phyloP scores from a whole-genome alignment of 2,797 vertebrate species.

The Acipenser ruthenus region DNA sequence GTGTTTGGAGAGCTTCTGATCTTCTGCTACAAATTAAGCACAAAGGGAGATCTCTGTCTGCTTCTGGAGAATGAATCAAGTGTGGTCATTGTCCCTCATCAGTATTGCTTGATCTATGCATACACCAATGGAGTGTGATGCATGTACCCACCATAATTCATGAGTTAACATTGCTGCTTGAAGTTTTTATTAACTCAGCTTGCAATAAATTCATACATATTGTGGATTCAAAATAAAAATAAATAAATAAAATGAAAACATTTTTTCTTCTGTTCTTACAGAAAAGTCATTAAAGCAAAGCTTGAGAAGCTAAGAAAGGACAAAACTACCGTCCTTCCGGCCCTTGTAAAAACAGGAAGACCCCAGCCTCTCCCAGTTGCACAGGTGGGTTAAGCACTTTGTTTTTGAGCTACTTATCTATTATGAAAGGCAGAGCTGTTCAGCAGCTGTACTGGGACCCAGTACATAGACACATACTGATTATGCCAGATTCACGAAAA shows the following conservation, averaged over 20 bases:
- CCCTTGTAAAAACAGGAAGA: not conserved
- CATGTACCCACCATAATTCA: too few species aligned
- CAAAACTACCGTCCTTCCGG: not conserved
- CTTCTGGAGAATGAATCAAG: too few species aligned
- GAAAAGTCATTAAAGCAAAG: not conserved
- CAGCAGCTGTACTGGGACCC: not conserved
- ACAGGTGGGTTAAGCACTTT: not conserved
- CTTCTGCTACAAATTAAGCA: too few species aligned
- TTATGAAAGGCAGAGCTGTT: not conserved
- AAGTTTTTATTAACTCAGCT: too few species aligned
- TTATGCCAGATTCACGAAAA: not conserved
- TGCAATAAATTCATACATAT: too few species aligned
- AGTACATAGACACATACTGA: not conserved
- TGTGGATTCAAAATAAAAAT: too few species aligned
- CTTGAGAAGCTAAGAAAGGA: not conserved
- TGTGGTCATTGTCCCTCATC: too few species aligned
- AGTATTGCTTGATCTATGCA: too few species aligned
- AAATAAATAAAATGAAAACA: not conserved
- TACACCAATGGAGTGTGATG: too few species aligned
- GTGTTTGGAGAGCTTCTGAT: too few species aligned
- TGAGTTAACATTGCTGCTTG: too few species aligned
- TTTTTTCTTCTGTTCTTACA: not conserved
- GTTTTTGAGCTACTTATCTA: not conserved
- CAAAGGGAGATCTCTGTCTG: too few species aligned
- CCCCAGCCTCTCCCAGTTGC: not conserved